These are phyloP conservation scores for Drosophila yooni DNA, from an alignment of 2,888 invertebrate species.

Conservation along the genomic window DNA sequence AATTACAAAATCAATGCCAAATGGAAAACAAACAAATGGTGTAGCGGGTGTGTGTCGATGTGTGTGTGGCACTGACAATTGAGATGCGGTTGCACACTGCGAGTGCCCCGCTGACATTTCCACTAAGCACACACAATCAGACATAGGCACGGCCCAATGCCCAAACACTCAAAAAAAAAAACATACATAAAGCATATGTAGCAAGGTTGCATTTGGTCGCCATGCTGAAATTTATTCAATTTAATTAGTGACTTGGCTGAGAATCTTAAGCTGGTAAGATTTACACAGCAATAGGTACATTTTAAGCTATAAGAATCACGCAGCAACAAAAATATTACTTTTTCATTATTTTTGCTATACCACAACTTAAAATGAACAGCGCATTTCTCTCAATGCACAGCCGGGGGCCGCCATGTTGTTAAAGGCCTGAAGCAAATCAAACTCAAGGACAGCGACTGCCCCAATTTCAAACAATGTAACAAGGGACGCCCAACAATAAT, in stretches of 20 bases:
- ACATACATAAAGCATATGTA: too few relatives aligned
- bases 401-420: slow-evolving; percentile 1
- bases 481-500: slow-evolving; percentile 24
- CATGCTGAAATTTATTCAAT: too few relatives aligned
- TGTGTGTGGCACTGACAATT: slow-evolving; percentile 58
- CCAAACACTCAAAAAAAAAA: not conserved
- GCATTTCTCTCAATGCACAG: not conserved
- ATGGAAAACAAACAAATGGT: too few relatives aligned
- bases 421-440: slow-evolving; percentile 52
- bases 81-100: slow-evolving; percentile 59
- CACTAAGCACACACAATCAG: slow-evolving; percentile 65
- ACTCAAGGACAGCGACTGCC: slow-evolving; percentile 56
- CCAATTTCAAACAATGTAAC: slow-evolving; percentile 53
- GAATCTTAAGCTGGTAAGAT: not conserved
- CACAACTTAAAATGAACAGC: not conserved
- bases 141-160: slow-evolving; percentile 52
- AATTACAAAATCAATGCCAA: not conserved
- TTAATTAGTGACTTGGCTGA: too few relatives aligned
- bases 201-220: not conserved
- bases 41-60: slow-evolving; percentile 1
- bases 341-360: too few relatives aligned
- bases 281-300: not conserved
- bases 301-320: not conserved
- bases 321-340: not conserved
- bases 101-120: slow-evolving; percentile 54